These are phyloP conservation scores for Dryadula phaetusa DNA, from an alignment of 2,888 invertebrate genomes.

Conservation along the genomic window DNA sequence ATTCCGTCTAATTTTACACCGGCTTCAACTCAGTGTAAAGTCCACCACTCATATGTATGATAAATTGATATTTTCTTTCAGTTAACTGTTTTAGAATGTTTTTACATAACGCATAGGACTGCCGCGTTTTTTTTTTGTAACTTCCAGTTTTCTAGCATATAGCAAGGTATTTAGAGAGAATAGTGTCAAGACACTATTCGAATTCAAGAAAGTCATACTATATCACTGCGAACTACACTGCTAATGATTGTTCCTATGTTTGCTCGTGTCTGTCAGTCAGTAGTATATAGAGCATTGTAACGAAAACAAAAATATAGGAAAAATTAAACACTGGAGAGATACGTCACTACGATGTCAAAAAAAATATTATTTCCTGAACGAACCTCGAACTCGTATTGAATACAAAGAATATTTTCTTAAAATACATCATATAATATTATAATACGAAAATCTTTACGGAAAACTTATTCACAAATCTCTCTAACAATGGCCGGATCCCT, in stretches of 20 bases:
- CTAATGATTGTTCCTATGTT: no score
- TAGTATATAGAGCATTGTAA: no score
- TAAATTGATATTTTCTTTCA: background rate
- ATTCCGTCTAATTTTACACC: conserved; percentile 1
- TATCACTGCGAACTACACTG: no score
- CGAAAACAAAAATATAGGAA: no score
- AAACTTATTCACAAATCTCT: conserved; percentile 10
- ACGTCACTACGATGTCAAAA: background rate
- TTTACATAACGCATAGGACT: no score
- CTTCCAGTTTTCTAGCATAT: no score
- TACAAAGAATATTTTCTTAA: background rate
- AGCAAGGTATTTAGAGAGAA: no score
- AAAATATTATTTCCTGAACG: background rate
- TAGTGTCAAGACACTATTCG: no score
- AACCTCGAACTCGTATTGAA: background rate
- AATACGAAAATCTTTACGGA: background rate
- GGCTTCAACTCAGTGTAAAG: background rate
- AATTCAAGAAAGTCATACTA: no score
- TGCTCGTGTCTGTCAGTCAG: no score
- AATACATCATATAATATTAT: background rate
- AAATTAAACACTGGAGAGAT: no score
- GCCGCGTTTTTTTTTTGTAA: no score
- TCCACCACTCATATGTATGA: background rate
- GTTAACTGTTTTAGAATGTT: background rate
- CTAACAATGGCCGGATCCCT: conserved; percentile 12